A percentile compares a stretch with the other conserved stretches of the same genome.
phyloP scores from a whole-genome alignment of 1,140 invertebrate genomes.

The Drosophila guanche region DNA sequence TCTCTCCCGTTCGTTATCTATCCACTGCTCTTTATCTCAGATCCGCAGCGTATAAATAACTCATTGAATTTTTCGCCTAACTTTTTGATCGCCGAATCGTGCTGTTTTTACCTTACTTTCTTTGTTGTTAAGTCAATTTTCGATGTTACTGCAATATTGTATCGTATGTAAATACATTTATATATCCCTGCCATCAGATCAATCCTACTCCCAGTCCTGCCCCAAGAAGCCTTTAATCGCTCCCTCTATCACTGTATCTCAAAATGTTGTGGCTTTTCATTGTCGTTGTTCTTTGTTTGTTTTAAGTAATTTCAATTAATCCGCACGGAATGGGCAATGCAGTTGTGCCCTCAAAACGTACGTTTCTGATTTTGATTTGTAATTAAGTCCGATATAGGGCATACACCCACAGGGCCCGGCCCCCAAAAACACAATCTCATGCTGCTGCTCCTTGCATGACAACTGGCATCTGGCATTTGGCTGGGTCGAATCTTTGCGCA shows the following conservation, averaged over 20 bases:
- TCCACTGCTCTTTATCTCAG: slow-evolving; percentile 30
- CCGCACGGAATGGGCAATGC: slow-evolving; percentile 43
- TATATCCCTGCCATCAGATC: not conserved
- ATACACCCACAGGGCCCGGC: slow-evolving; percentile 54
- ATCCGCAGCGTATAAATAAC: slow-evolving; percentile 59
- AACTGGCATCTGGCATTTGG: slow-evolving; percentile 26
- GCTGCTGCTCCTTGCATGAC: slow-evolving; percentile 11
- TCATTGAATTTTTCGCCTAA: slow-evolving; percentile 57
- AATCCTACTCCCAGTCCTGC: not conserved
- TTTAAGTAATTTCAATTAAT: slow-evolving; percentile 49
- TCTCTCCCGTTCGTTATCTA: slow-evolving; percentile 37
- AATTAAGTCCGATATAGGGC: slow-evolving; percentile 55
- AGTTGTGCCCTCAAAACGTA: slow-evolving; percentile 41
- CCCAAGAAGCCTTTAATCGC: not conserved
- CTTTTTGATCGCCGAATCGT: slow-evolving; percentile 48
- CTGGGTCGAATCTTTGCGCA: slow-evolving; percentile 41
- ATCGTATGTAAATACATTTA: not conserved
- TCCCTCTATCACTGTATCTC: slow-evolving; percentile 28
- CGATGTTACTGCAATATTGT: slow-evolving; percentile 30
- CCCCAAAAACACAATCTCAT: slow-evolving; percentile 1
- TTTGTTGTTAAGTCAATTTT: slow-evolving; percentile 31
- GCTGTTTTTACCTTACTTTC: slow-evolving; percentile 19
- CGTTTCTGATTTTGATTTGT: slow-evolving; percentile 47
- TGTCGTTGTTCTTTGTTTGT: slow-evolving; percentile 26
- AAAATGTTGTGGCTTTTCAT: slow-evolving; percentile 20